These are phyloP conservation scores for Nestor notabilis DNA, from an alignment of 2,113 vertebrate genomes.

Conservation along the genomic window DNA sequence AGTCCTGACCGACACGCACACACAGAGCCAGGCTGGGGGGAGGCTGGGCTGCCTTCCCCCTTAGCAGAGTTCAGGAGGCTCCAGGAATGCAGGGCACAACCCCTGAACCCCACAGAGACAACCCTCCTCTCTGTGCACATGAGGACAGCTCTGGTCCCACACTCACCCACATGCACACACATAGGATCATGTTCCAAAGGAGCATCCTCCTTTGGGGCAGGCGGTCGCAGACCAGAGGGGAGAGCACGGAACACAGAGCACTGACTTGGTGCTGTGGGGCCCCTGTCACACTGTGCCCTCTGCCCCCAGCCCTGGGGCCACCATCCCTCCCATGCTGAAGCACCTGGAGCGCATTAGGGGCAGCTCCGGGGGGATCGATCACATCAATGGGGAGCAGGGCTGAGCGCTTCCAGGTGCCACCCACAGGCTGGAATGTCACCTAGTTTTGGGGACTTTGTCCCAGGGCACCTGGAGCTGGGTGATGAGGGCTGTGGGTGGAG, in stretches of 20 bases:
- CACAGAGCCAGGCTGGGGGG: rapidly evolving
- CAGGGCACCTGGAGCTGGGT: rapidly evolving
- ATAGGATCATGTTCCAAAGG: too few relatives aligned
- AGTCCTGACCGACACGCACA: background rate
- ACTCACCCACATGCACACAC: too few relatives aligned
- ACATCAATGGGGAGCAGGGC: rapidly evolving
- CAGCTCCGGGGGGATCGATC: too few relatives aligned
- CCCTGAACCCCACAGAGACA: background rate
- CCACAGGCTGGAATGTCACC: background rate
- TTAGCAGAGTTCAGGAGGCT: background rate
- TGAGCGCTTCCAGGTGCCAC: background rate
- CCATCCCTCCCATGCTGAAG: rapidly evolving
- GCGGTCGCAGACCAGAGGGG: rapidly evolving
- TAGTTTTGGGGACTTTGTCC: rapidly evolving
- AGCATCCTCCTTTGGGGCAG: background rate
- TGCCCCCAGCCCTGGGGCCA: background rate
- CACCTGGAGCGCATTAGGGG: rapidly evolving
- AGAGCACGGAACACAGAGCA: background rate
- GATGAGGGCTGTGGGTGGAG: background rate
- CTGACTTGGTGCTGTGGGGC: background rate
- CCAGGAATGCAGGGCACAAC: too few relatives aligned
- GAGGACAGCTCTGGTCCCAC: background rate
- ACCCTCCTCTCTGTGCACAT: rapidly evolving
- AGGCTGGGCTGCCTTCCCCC: rapidly evolving
- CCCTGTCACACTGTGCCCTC: rapidly evolving